These are phyloP conservation scores for Hylaea fasciaria DNA, from an alignment of 2,888 invertebrate species.

Conservation along the genomic window DNA sequence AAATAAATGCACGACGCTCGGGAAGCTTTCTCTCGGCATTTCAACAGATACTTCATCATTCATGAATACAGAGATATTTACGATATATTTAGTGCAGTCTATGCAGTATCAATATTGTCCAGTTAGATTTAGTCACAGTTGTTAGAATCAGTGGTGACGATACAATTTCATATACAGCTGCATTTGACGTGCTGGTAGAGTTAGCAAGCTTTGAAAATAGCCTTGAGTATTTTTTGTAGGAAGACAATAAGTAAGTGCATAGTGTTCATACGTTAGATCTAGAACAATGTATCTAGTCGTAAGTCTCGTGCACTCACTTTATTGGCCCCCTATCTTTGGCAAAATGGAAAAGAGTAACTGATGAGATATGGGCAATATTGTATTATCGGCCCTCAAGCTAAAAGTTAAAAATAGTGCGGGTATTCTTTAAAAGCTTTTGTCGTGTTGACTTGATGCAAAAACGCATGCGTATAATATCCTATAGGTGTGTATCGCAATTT, in stretches of 20 bases:
- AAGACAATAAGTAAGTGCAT: too few species aligned
- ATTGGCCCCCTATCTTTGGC: constrained; percentile 32
- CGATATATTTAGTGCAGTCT: constrained; percentile 33
- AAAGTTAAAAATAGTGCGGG: constrained; percentile 38
- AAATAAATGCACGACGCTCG: constrained; percentile 35
- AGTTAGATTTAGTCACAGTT: constrained; percentile 41
- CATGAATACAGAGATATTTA: constrained; percentile 23
- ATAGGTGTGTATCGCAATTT: constrained; percentile 61
- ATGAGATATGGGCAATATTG: constrained; percentile 43
- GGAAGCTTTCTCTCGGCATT: constrained; percentile 37
- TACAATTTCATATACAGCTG: not conserved
- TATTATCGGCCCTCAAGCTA: constrained; percentile 39
- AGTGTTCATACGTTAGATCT: not conserved
- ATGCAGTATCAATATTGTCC: constrained; percentile 22
- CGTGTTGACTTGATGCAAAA: constrained; percentile 53
- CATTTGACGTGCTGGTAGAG: not conserved
- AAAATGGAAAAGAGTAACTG: constrained; percentile 40
- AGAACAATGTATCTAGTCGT: constrained; percentile 34
- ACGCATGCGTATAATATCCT: constrained; percentile 44
- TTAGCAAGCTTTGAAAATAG: not conserved
- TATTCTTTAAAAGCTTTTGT: constrained; percentile 45
- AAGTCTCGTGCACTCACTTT: constrained; percentile 39
- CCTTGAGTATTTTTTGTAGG: not conserved
- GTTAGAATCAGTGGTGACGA: constrained; percentile 18
- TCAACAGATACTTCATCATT: constrained; percentile 37